Conservation (phyloP, 2,113 vertebrate species). For the Sylvietta virens region DNA sequence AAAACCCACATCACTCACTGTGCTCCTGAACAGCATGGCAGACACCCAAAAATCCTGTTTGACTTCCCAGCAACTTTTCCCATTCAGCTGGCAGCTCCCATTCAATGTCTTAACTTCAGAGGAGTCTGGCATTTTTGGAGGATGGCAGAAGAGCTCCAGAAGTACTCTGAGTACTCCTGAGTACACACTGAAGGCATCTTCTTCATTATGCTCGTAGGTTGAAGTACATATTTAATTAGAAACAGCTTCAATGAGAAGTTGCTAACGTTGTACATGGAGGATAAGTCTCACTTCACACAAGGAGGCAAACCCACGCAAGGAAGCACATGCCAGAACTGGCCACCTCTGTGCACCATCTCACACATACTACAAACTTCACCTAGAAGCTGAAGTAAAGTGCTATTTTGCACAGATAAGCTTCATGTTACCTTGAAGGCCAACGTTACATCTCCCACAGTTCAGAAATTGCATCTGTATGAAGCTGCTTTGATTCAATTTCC, state of each 20-base stretch:
- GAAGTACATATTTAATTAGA: background rate
- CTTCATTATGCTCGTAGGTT: background rate
- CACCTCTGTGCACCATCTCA: background rate
- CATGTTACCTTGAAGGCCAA: background rate
- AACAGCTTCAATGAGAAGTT: background rate
- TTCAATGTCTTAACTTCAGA: too few species aligned
- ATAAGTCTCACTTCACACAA: background rate
- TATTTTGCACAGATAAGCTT: background rate
- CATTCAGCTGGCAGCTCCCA: background rate
- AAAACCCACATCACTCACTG: background rate
- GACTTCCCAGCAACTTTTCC: background rate
- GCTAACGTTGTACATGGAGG: background rate
- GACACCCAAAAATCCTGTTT: background rate
- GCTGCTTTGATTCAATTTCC: background rate
- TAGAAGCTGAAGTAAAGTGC: background rate
- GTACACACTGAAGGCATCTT: background rate
- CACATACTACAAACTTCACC: background rate
- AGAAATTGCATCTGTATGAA: background rate
- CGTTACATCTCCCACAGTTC: background rate
- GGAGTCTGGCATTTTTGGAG: background rate
- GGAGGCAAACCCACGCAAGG: background rate
- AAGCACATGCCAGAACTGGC: background rate
- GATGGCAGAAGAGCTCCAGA: background rate
- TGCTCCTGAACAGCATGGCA: background rate
- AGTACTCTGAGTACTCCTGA: background rate